Evolutionary conservation across 2,113 vertebrate species (phyloP).

Genomic region (Heteronetta atricapilla): DNA sequence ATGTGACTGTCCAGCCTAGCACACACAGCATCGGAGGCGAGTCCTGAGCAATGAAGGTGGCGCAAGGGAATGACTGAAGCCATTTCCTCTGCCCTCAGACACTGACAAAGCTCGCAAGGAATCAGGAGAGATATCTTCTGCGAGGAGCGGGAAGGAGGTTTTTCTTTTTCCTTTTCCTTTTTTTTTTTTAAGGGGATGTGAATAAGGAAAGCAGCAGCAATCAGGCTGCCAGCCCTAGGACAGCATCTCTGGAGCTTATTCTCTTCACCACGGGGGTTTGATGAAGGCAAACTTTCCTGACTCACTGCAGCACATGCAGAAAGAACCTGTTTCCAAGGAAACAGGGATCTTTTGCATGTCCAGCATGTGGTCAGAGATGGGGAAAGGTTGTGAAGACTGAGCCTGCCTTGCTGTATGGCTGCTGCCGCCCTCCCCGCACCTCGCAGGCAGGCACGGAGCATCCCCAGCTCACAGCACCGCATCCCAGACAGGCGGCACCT

Average conservation of each 20-base stretch:
- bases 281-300: conserved; percentile 77
- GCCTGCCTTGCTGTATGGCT: neutral
- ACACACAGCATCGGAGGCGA: neutral
- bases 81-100: neutral
- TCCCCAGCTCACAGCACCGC: neutral
- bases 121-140: neutral
- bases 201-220: conserved; percentile 69
- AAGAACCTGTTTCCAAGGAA: conserved; percentile 79
- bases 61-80: rapidly evolving
- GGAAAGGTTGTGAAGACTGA: conserved; percentile 35
- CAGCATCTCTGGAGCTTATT: conserved; percentile 74
- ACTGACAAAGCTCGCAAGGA: rapidly evolving
- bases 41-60: neutral
- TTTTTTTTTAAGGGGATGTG: conserved; percentile 59
- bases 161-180: neutral
- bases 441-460: neutral
- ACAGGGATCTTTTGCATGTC: conserved; percentile 71
- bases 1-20: too few relatives aligned
- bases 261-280: conserved; percentile 76
- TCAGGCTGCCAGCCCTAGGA: conserved; percentile 71
- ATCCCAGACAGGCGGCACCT: neutral
- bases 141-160: conserved; percentile 31
- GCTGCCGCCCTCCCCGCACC: neutral
- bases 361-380: conserved; percentile 53
- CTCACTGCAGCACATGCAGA: conserved; percentile 68